Evolutionary conservation across 2,113 vertebrate genomes (phyloP).

Genomic region (Bucco capensis): DNA sequence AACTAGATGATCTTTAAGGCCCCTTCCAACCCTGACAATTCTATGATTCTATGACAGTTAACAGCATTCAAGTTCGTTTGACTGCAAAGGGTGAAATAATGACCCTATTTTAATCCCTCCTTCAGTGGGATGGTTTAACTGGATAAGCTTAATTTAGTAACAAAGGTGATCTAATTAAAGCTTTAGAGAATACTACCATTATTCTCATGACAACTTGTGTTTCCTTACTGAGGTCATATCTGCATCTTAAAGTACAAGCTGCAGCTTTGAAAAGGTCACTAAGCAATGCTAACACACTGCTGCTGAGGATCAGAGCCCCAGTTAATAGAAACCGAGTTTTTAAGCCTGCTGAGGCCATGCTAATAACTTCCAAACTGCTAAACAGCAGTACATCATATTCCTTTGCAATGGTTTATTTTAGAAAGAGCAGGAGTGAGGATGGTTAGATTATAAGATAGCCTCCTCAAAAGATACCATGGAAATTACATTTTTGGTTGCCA

Average conservation of each 20-base stretch:
- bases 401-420: neutral
- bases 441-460: neutral
- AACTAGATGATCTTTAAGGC: no score
- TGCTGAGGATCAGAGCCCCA: neutral
- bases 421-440: neutral
- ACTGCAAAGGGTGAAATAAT: neutral
- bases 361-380: neutral
- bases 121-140: neutral
- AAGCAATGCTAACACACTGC: neutral
- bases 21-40: no score
- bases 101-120: neutral
- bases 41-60: no score
- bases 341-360: neutral
- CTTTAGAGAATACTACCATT: neutral
- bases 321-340: neutral
- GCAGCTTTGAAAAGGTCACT: neutral
- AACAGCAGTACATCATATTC: neutral
- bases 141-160: neutral
- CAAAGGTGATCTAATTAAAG: neutral
- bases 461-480: neutral
- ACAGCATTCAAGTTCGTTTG: neutral
- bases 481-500: neutral
- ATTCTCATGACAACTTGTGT: neutral
- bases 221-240: neutral
- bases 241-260: neutral